These are phyloP conservation scores for Galerucella calmariensis DNA, from an alignment of 2,888 invertebrate species.

Conservation along the genomic window DNA sequence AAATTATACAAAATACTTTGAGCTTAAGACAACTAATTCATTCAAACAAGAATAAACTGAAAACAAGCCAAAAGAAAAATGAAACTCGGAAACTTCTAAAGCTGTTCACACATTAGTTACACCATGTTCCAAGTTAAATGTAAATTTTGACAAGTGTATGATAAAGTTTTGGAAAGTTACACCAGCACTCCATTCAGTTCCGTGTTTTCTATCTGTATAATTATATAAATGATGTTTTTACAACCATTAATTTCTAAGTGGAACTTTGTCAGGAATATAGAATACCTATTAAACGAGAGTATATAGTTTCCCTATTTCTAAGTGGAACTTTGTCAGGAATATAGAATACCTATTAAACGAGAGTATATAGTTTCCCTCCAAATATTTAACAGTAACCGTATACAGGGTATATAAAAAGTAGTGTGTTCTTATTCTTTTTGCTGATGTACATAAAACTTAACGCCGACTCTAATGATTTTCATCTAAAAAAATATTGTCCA, in stretches of 20 bases:
- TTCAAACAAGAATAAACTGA: background rate
- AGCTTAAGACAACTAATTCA: background rate
- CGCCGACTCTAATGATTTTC: background rate
- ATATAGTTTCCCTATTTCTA: no score
- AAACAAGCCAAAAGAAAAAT: background rate
- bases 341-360: no score
- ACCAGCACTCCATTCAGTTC: background rate
- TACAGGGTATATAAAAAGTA: no score
- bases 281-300: no score
- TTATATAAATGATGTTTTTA: conserved; percentile 4
- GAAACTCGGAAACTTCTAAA: background rate
- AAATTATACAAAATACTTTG: background rate
- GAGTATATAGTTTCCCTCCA: no score
- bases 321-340: no score
- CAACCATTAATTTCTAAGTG: background rate
- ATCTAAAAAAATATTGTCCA: no score
- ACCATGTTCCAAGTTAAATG: background rate
- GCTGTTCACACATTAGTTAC: background rate
- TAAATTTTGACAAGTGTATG: conserved; percentile 15
- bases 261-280: no score
- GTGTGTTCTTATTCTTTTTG: background rate
- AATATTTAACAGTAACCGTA: no score
- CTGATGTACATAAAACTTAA: background rate
- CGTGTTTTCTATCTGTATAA: conserved; percentile 5
- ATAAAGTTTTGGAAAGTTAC: background rate